phyloP scores from a whole-genome alignment of 2,797 vertebrate species.

The Nasua narica region DNA sequence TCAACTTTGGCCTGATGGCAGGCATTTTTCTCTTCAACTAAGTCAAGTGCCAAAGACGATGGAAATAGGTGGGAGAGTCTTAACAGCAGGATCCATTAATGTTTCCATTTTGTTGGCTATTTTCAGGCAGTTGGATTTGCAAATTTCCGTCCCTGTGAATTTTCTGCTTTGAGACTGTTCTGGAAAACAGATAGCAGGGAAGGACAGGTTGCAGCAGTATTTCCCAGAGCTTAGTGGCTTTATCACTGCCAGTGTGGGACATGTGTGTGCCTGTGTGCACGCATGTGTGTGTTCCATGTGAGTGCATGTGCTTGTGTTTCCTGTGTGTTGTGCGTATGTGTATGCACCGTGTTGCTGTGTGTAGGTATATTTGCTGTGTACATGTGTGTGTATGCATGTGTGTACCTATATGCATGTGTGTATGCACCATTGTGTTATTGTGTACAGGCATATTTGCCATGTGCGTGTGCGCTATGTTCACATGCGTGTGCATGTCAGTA shows the following conservation, averaged over 20 bases:
- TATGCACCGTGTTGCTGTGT: too few species aligned
- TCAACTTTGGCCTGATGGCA: not conserved
- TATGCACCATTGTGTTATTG: too few species aligned
- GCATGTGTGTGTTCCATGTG: not conserved
- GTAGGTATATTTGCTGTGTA: not conserved
- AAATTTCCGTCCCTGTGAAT: not conserved
- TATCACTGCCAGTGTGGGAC: not conserved
- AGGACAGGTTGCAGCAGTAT: not conserved
- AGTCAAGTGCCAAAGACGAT: not conserved
- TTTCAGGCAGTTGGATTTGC: not conserved
- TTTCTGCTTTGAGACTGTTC: not conserved
- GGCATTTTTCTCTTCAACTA: not conserved
- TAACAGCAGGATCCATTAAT: rapidly evolving
- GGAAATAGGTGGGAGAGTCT: not conserved
- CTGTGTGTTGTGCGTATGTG: too few species aligned
- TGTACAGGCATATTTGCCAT: too few species aligned
- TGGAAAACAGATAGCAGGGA: not conserved
- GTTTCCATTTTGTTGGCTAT: not conserved
- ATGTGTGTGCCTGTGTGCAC: too few species aligned
- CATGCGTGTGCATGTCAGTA: too few species aligned
- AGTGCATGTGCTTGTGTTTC: too few species aligned
- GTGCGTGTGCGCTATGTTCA: too few species aligned
- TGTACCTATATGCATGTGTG: not conserved
- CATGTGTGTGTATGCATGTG: not conserved
- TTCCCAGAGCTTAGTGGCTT: not conserved